Evolutionary conservation across 2,888 invertebrate genomes (phyloP).

Genomic region (Drosophila koepferae): DNA sequence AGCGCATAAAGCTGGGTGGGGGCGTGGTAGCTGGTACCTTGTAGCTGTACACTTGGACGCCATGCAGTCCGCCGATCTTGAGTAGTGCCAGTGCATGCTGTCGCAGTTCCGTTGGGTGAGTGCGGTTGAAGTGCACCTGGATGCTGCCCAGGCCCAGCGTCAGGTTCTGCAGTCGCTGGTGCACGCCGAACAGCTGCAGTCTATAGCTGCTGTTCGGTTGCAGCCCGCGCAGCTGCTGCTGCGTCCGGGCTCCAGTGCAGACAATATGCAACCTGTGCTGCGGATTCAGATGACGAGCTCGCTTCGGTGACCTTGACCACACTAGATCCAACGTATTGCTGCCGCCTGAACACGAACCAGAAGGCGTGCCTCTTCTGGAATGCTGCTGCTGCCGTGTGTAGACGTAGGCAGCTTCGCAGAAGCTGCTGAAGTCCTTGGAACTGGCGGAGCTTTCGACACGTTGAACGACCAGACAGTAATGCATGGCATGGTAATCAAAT

Average conservation of each 20-base stretch:
- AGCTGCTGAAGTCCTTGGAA: slow-evolving; percentile 52
- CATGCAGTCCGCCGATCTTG: slow-evolving; percentile 86
- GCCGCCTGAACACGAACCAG: slow-evolving; percentile 49
- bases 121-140: slow-evolving; percentile 82
- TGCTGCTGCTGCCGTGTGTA: slow-evolving; percentile 55
- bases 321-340: slow-evolving; percentile 72
- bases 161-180: slow-evolving; percentile 83
- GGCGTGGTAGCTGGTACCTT: slow-evolving; percentile 85
- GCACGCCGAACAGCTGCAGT: slow-evolving; percentile 84
- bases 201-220: slow-evolving; percentile 82
- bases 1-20: slow-evolving; percentile 66
- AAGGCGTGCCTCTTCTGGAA: too few species aligned
- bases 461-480: slow-evolving; percentile 83
- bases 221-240: slow-evolving; percentile 81
- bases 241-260: slow-evolving; percentile 83
- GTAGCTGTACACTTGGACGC: slow-evolving; percentile 86
- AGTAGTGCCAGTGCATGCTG: slow-evolving; percentile 86
- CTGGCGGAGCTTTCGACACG: slow-evolving; percentile 58
- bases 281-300: slow-evolving; percentile 75
- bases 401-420: slow-evolving; percentile 63
- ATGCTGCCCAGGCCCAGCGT: slow-evolving; percentile 81
- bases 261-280: slow-evolving; percentile 75
- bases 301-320: slow-evolving; percentile 79
- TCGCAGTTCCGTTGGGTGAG: slow-evolving; percentile 84
- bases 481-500: slow-evolving; percentile 84